Conservation (phyloP, 2,888 invertebrate species). For the Altica lythri region DNA sequence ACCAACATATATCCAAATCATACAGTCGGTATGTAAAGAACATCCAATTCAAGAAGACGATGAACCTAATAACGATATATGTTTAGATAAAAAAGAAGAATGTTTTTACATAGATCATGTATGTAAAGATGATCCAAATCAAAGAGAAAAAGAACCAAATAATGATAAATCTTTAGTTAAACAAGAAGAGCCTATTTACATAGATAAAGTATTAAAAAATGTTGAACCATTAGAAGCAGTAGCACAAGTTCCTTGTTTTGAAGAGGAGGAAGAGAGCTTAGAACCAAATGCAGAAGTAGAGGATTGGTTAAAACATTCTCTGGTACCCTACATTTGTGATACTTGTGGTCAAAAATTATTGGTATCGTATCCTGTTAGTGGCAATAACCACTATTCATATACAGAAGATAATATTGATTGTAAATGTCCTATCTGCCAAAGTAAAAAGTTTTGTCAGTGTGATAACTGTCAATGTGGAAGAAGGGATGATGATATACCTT, state of each 20-base stretch:
- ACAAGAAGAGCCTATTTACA: conserved; percentile 1
- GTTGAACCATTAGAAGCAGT: not conserved
- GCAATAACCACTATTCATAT: not conserved
- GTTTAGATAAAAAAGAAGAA: not conserved
- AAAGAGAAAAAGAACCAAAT: not conserved
- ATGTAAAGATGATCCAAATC: not conserved
- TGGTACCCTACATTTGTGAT: conserved; percentile 34
- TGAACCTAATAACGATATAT: not conserved
- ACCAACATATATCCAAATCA: not conserved
- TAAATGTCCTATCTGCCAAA: conserved; percentile 19
- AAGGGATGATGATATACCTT: conserved; percentile 28
- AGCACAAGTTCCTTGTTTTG: not conserved
- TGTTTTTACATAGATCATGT: not conserved
- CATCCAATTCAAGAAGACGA: not conserved
- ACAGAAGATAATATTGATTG: not conserved
- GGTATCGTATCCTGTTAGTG: conserved; percentile 37
- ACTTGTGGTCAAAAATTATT: conserved; percentile 32
- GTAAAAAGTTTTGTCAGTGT: conserved; percentile 21
- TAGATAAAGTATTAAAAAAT: not conserved
- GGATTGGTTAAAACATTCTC: conserved; percentile 30
- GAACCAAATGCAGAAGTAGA: conserved; percentile 20
- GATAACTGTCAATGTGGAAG: conserved; percentile 20
- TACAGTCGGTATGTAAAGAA: not conserved
- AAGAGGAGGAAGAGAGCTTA: not conserved
- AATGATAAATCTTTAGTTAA: not conserved